Evolutionary conservation across 2,888 invertebrate species (phyloP), one percentile per base, ranked within the genome.

Genomic region (Dasypogon diadema): DNA sequence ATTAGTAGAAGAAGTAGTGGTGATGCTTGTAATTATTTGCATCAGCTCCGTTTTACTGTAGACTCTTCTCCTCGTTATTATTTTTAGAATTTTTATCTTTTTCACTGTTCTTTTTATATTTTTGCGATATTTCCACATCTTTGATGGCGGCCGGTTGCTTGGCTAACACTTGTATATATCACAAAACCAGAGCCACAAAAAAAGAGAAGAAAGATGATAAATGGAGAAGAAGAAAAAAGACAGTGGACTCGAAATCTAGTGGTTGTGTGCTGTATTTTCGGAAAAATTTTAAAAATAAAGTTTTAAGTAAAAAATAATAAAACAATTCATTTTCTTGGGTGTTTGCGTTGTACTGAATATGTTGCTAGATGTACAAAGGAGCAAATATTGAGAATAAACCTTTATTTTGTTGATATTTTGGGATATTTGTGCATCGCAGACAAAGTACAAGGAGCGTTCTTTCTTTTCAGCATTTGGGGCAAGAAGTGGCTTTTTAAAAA

Each of bases 31-130:
- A 3, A 30, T 42, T 2, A 2, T 6, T 18, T 3, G 14, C 51
- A 51, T 51, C 14, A 51, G 51, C 14, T 51, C 18, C 14, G 16
- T 51, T 51, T 16, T 51, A 48, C 4, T 48, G 12, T 3, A 12
- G 5, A 48, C 4, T 48, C 12, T 48, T 48, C 4, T 51, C 18
- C 18, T 51, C 21, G 51, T 1, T 8, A 51, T 16, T 51, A 51
- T 51, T 51, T 51, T 51, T 51, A 51, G 51, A 51, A 16, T 21
- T 21, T 21, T 21, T 21, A 48, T 51, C 21, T 51, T 51, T 51
- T 51, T 48, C 8, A 8, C 5, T 14, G 4, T 48, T 48, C 12
- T 4, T 8, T 4, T 48, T 48, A 14, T 14, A 48, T 48, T 48
- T 48, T 48, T 48, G n/a, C 4, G 48, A n/a, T 48, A 14, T 12